These are phyloP conservation scores for Daboia siamensis DNA, from an alignment of 2,113 vertebrate species.

Conservation along the genomic window DNA sequence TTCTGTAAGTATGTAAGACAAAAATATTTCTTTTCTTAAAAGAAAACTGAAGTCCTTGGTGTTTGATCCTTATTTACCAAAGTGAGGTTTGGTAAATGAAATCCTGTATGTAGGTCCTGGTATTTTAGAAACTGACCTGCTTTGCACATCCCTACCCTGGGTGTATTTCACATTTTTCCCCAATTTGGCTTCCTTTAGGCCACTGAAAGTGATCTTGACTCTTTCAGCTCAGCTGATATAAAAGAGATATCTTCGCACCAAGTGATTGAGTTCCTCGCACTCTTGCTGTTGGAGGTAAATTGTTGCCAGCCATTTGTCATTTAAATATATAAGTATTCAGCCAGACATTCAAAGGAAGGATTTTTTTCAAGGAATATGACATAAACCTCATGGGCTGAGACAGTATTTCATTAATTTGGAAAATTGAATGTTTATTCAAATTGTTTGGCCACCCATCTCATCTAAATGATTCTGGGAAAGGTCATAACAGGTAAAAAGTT, in stretches of 20 bases:
- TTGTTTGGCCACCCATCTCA: not conserved
- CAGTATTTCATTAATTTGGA: not conserved
- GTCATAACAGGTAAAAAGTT: not conserved
- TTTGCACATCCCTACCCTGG: not conserved
- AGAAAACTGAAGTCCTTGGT: not conserved
- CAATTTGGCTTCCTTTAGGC: constrained; percentile 69
- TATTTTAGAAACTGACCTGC: constrained; percentile 5
- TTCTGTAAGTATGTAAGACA: not conserved
- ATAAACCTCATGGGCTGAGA: not conserved
- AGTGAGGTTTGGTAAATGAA: not conserved
- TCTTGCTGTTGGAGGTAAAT: constrained; percentile 84
- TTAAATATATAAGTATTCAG: not conserved
- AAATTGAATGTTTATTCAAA: not conserved
- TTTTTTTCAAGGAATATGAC: not conserved
- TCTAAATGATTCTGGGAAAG: not conserved
- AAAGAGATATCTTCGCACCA: constrained; percentile 88
- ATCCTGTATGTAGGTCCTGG: not conserved
- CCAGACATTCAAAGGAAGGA: not conserved
- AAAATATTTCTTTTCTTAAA: not conserved
- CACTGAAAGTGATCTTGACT: constrained; percentile 77
- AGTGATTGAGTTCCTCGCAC: constrained; percentile 86
- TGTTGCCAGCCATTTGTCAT: not conserved
- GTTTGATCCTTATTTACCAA: not conserved
- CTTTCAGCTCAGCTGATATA: constrained; percentile 79
- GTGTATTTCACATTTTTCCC: not conserved